Percentiles rank a stretch among this genome's conserved stretches.
Conservation (phyloP, 2,797 vertebrate species). For the Cynopterus sphinx region DNA sequence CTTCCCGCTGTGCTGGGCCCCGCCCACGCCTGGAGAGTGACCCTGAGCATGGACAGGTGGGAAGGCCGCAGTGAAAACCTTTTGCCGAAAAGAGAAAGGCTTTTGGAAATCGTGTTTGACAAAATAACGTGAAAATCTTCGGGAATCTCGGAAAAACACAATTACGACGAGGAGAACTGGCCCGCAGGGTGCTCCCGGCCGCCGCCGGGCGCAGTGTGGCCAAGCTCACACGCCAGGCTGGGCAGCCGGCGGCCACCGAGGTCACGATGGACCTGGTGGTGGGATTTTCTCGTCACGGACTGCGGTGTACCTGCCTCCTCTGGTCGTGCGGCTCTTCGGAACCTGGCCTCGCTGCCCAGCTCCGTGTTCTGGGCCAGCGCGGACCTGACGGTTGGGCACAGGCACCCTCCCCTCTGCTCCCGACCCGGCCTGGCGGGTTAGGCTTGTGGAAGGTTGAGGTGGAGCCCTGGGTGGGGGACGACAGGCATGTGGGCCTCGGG, state of each 20-base stretch:
- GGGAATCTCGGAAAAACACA: not conserved
- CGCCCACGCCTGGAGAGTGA: not conserved
- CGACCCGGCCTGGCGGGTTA: not conserved
- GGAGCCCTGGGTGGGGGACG: not conserved
- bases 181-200: too few species aligned
- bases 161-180: too few species aligned
- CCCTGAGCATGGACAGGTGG: not conserved
- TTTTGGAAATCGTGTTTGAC: not conserved
- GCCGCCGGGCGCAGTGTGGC: not conserved
- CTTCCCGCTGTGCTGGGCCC: not conserved
- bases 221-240: fast-evolving
- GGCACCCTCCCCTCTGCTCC: not conserved
- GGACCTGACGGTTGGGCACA: too few species aligned
- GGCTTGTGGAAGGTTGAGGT: not conserved
- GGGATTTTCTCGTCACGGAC: not conserved
- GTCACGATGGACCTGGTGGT: not conserved
- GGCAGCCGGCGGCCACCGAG: not conserved
- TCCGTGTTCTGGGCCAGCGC: not conserved
- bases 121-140: not conserved
- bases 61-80: not conserved
- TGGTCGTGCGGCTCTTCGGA: not conserved
- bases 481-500: not conserved
- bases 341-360: not conserved
- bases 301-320: not conserved
- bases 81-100: not conserved